A percentile compares a stretch with the other conserved stretches of the same genome.
Conservation (phyloP, 2,888 invertebrate species). For the Dysmachus trigonus region DNA sequence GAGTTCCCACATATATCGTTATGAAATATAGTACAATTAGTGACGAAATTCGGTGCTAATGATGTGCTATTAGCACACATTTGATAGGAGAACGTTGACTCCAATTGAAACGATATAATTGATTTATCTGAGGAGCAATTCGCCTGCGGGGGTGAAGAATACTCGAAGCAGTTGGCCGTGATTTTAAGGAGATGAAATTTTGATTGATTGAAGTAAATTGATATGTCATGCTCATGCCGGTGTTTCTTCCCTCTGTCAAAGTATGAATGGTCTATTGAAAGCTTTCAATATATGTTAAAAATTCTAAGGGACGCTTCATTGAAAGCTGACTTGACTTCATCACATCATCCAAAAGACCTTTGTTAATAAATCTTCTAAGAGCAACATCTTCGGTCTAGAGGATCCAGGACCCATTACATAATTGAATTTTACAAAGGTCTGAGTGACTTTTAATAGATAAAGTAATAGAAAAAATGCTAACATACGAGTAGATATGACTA, state of each 20-base stretch:
- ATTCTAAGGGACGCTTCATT: not conserved
- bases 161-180: not conserved
- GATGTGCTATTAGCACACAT: not conserved
- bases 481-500: not conserved
- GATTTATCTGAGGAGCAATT: not conserved
- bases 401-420: not conserved
- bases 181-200: not conserved
- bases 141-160: not conserved
- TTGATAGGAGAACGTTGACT: not conserved
- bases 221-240: not conserved
- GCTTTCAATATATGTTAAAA: not conserved
- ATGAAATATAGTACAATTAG: not conserved
- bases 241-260: not conserved
- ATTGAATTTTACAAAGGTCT: not conserved
- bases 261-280: not conserved
- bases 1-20: not conserved
- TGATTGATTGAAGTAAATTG: not conserved
- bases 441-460: not conserved
- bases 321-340: not conserved
- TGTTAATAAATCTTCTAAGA: not conserved
- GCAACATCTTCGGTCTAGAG: not conserved
- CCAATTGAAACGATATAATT: not conserved
- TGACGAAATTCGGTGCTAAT: not conserved
- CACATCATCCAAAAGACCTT: not conserved
- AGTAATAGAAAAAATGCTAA: no score